Percentiles rank a stretch among this genome's conserved stretches.
These are phyloP conservation scores for Candidula unifasciata DNA, from an alignment of 2,888 invertebrate species.

Conservation along the genomic window DNA sequence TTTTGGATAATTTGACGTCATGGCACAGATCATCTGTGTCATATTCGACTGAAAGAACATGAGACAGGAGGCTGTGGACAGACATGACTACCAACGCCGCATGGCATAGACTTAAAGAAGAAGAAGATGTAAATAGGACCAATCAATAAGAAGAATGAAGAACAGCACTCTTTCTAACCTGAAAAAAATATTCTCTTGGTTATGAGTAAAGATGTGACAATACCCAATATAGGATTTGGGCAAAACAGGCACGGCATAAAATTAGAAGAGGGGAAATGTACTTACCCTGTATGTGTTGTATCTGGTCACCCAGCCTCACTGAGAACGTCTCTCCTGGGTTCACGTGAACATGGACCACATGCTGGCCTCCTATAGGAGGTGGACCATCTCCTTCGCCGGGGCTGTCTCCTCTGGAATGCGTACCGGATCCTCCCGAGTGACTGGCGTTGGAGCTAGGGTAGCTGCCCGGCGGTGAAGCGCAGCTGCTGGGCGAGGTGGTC, in stretches of 20 bases:
- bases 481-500: constrained; percentile 26
- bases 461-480: constrained; percentile 45
- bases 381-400: constrained; percentile 48
- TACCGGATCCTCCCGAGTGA: constrained; percentile 44
- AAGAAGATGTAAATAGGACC: too few species aligned
- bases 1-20: too few species aligned
- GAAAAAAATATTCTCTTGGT: too few species aligned
- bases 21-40: too few species aligned
- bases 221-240: not conserved
- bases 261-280: constrained; percentile 54
- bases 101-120: too few species aligned
- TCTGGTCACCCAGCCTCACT: constrained; percentile 86
- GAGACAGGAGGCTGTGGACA: too few species aligned
- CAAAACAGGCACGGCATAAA: not conserved
- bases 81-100: too few species aligned
- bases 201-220: too few species aligned
- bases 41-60: too few species aligned
- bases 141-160: too few species aligned
- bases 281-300: constrained; percentile 87
- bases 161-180: too few species aligned
- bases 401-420: constrained; percentile 48
- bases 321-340: constrained; percentile 88
- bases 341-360: constrained; percentile 86
- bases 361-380: constrained; percentile 77
- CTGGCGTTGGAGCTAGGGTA: constrained; percentile 48